A percentile compares a stretch with the other conserved stretches of the same genome.
These are phyloP conservation scores for Platysteira castanea DNA, from an alignment of 2,113 vertebrate genomes.

Conservation along the genomic window DNA sequence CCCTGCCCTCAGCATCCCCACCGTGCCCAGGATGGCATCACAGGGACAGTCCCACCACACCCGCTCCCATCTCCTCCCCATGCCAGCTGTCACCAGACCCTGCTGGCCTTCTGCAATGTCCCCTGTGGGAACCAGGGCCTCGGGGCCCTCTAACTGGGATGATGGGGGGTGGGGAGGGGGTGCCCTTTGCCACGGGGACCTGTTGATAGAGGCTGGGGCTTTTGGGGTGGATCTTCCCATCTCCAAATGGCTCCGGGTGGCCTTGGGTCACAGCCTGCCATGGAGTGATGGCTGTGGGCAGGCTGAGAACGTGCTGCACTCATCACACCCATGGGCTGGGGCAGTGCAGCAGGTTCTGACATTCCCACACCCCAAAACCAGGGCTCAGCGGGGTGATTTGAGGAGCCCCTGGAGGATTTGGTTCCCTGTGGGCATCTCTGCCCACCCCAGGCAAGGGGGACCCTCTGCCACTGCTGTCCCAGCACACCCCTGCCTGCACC, in stretches of 20 bases:
- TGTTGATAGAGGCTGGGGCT: rapidly evolving
- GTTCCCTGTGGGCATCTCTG: neutral
- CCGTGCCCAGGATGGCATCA: rapidly evolving
- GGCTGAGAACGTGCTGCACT: neutral
- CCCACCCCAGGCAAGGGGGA: neutral
- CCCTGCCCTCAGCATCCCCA: neutral
- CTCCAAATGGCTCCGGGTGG: neutral
- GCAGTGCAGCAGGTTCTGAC: neutral
- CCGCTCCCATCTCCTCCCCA: neutral
- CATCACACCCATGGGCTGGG: neutral
- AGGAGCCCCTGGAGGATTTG: neutral
- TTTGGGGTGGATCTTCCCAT: neutral
- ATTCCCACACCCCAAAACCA: neutral
- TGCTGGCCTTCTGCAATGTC: neutral
- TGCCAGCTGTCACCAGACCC: neutral
- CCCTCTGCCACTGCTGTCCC: neutral
- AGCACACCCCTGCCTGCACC: neutral
- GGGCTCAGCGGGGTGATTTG: neutral
- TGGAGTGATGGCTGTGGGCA: neutral
- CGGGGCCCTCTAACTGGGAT: neutral
- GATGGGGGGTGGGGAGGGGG: neutral
- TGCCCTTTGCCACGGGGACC: neutral
- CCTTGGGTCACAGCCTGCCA: neutral
- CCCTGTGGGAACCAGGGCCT: neutral
- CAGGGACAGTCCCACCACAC: rapidly evolving